A percentile compares a stretch with the other conserved stretches of the same genome.
Evolutionary conservation across 2,888 invertebrate genomes (phyloP).

Genomic region (Megastigmus dorsalis): DNA sequence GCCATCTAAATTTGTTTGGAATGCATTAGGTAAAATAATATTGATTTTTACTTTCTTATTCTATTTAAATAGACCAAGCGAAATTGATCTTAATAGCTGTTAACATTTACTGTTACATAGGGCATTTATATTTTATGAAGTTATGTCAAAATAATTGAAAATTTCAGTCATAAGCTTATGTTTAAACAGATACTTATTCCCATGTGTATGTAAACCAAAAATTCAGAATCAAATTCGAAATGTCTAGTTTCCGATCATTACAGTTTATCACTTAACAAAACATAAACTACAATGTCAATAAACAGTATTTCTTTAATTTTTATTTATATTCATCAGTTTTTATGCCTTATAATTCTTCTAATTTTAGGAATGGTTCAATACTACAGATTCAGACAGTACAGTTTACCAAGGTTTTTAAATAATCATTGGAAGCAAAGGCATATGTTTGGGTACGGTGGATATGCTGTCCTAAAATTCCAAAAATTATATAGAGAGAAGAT

Average conservation of each 20-base stretch:
- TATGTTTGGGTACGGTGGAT: constrained; percentile 77
- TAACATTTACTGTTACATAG: neutral
- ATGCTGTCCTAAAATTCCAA: constrained; percentile 80
- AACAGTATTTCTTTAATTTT: neutral
- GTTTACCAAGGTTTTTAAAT: constrained; percentile 82
- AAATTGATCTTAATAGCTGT: neutral
- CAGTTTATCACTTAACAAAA: no score
- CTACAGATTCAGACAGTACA: constrained; percentile 78
- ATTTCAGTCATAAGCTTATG: neutral
- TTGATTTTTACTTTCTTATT: no score
- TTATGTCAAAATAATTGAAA: neutral
- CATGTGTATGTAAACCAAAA: neutral
- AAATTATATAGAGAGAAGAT: constrained; percentile 81
- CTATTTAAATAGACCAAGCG: neutral
- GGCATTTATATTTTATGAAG: neutral
- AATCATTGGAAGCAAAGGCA: constrained; percentile 79
- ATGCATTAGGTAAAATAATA: constrained; percentile 45
- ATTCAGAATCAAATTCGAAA: no score
- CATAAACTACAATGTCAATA: neutral
- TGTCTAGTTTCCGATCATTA: no score
- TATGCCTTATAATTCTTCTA: constrained; percentile 11
- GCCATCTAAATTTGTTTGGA: constrained; percentile 74
- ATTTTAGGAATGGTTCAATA: constrained; percentile 68
- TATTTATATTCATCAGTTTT: neutral
- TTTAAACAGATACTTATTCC: neutral